phyloP scores from a whole-genome alignment of 2,888 invertebrate genomes.

The Endotricha flammealis region DNA sequence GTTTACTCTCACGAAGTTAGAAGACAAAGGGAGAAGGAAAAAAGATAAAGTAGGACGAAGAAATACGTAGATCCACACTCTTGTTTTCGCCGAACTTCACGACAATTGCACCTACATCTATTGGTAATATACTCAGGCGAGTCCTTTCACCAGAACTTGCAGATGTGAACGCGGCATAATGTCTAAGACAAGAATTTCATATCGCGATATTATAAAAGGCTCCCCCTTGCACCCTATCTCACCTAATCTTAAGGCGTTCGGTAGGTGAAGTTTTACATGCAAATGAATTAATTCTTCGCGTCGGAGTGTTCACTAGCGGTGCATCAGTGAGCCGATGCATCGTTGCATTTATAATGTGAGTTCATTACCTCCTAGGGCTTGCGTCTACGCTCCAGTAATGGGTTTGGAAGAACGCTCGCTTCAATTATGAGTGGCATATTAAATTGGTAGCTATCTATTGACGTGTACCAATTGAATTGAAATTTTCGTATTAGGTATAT shows the following conservation, averaged over 20 bases:
- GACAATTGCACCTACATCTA: no score
- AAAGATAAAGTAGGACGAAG: no score
- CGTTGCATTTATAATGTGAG: conserved; percentile 77
- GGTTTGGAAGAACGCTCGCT: conserved; percentile 70
- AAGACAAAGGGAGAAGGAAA: no score
- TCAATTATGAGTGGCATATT: conserved; percentile 72
- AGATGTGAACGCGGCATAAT: no score
- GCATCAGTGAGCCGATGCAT: conserved; percentile 65
- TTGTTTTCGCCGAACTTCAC: no score
- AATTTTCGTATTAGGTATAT: no score
- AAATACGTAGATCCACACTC: no score
- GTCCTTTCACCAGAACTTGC: no score
- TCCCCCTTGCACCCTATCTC: conserved; percentile 30
- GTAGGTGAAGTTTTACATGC: conserved; percentile 71
- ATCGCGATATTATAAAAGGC: conserved; percentile 13
- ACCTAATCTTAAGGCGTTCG: conserved; percentile 56
- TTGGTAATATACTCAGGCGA: no score
- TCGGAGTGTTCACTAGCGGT: conserved; percentile 49
- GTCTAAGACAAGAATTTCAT: background rate
- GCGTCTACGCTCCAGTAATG: conserved; percentile 61
- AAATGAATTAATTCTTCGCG: conserved; percentile 77
- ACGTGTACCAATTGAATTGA: no score
- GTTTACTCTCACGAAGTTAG: no score
- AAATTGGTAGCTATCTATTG: conserved; percentile 51
- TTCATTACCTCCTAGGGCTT: conserved; percentile 67